These are phyloP conservation scores for Sphaerophoria taeniata DNA, from an alignment of 2,888 invertebrate species.

Conservation along the genomic window DNA sequence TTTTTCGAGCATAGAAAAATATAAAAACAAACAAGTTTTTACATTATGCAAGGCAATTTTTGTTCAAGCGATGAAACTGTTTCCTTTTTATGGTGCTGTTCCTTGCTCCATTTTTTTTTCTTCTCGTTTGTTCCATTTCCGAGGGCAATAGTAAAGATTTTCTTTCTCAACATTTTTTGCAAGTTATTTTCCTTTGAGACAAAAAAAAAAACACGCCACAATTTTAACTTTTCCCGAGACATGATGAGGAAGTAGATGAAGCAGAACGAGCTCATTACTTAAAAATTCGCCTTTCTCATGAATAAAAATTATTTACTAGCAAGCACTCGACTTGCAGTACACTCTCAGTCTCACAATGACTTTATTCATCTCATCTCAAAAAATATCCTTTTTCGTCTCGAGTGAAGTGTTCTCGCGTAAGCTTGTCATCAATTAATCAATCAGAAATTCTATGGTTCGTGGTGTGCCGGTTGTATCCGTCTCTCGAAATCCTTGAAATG, in stretches of 20 bases:
- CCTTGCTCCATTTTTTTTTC: not conserved
- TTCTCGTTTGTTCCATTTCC: no score
- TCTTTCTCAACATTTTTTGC: not conserved
- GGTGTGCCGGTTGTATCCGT: constrained; percentile 11
- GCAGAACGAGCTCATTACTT: constrained; percentile 31
- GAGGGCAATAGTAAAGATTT: constrained; percentile 1
- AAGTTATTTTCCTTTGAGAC: not conserved
- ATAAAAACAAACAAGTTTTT: constrained; percentile 32
- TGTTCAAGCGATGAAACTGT: constrained; percentile 9
- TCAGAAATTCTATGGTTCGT: constrained; percentile 8
- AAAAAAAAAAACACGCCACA: constrained; percentile 9
- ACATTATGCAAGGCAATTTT: constrained; percentile 29
- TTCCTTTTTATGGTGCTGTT: constrained; percentile 23
- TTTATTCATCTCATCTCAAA: not conserved
- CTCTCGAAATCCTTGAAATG: constrained; percentile 15
- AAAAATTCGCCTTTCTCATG: constrained; percentile 29
- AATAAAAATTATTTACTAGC: constrained; percentile 18
- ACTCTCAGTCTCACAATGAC: not conserved
- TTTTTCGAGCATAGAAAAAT: constrained; percentile 7
- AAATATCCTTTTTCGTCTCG: constrained; percentile 3
- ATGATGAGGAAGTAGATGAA: constrained; percentile 13
- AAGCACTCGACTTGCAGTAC: not conserved
- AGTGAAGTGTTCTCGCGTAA: constrained; percentile 9
- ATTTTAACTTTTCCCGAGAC: constrained; percentile 28
- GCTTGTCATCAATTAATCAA: constrained; percentile 38